Percentiles rank a stretch among this genome's conserved stretches.
phyloP scores from a whole-genome alignment of 2,113 vertebrate species.

The Sander vitreus region DNA sequence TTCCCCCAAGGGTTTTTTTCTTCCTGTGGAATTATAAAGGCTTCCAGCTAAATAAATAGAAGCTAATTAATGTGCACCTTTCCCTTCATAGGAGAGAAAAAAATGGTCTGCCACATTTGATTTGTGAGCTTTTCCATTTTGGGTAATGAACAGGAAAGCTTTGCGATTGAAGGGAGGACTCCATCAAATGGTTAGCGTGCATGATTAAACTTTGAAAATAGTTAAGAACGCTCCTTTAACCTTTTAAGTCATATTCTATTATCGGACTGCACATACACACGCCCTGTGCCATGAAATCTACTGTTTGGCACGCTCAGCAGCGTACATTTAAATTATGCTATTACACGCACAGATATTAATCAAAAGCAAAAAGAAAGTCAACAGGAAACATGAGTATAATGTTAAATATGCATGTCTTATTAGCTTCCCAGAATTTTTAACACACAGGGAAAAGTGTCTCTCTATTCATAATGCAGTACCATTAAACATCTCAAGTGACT shows the following conservation, averaged over 20 bases:
- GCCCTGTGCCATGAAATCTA: constrained; percentile 8
- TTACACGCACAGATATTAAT: constrained; percentile 56
- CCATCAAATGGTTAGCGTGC: constrained; percentile 67
- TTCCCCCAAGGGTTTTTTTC: constrained; percentile 22
- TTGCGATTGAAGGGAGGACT: constrained; percentile 46
- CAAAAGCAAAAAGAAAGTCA: constrained; percentile 51
- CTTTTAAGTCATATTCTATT: constrained; percentile 74
- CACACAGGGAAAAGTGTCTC: not conserved
- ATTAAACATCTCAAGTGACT: not conserved
- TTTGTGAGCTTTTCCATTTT: constrained; percentile 79
- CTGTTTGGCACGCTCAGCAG: constrained; percentile 34
- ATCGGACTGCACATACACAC: constrained; percentile 28
- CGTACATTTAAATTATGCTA: constrained; percentile 33
- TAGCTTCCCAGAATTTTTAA: constrained; percentile 21
- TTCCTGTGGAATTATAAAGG: constrained; percentile 68
- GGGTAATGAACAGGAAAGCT: constrained; percentile 76
- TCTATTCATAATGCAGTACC: not conserved
- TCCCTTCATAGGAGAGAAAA: constrained; percentile 59
- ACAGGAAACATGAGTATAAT: constrained; percentile 24
- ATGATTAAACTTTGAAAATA: constrained; percentile 76
- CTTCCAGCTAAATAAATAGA: constrained; percentile 83
- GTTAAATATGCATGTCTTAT: constrained; percentile 54
- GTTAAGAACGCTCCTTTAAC: constrained; percentile 71
- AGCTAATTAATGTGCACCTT: constrained; percentile 80
- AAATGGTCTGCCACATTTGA: constrained; percentile 78